Conservation (phyloP, 2,888 invertebrate species). For the Lithosia quadra region DNA sequence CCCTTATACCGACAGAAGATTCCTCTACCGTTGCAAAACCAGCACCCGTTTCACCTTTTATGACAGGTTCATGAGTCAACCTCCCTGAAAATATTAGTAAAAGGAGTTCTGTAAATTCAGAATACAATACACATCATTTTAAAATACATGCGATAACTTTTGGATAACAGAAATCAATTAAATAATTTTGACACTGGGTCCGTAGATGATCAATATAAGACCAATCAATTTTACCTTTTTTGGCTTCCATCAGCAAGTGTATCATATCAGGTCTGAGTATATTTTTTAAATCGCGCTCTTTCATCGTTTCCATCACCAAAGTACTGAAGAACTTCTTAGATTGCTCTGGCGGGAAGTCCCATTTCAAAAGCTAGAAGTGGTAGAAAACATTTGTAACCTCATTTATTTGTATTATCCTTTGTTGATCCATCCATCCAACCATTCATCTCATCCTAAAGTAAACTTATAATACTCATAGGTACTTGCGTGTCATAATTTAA, state of each 20-base stretch:
- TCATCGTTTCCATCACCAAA: constrained; percentile 72
- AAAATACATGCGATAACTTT: too few species aligned
- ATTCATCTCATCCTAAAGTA: too few species aligned
- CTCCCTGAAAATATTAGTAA: constrained; percentile 10
- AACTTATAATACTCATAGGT: too few species aligned
- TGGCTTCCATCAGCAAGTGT: constrained; percentile 84
- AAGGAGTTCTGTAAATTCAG: not conserved
- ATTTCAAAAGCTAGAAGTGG: constrained; percentile 50
- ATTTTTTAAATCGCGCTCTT: constrained; percentile 65
- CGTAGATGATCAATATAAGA: too few species aligned
- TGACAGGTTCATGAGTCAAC: constrained; percentile 14
- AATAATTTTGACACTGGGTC: too few species aligned
- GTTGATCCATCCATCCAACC: too few species aligned
- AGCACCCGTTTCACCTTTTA: constrained; percentile 8
- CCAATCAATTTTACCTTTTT: constrained; percentile 66
- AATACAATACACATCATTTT: too few species aligned
- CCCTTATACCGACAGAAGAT: constrained; percentile 17
- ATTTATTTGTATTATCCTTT: too few species aligned
- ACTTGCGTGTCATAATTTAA: too few species aligned
- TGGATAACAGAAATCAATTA: too few species aligned
- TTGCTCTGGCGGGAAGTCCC: constrained; percentile 48
- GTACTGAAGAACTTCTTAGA: constrained; percentile 64
- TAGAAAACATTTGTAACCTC: not conserved
- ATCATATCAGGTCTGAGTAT: constrained; percentile 85
- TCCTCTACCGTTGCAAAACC: constrained; percentile 28